Evolutionary conservation across 2,797 vertebrate genomes (phyloP), one percentile per base, ranked within the genome.

Genomic region (Naso thynnoides): DNA sequence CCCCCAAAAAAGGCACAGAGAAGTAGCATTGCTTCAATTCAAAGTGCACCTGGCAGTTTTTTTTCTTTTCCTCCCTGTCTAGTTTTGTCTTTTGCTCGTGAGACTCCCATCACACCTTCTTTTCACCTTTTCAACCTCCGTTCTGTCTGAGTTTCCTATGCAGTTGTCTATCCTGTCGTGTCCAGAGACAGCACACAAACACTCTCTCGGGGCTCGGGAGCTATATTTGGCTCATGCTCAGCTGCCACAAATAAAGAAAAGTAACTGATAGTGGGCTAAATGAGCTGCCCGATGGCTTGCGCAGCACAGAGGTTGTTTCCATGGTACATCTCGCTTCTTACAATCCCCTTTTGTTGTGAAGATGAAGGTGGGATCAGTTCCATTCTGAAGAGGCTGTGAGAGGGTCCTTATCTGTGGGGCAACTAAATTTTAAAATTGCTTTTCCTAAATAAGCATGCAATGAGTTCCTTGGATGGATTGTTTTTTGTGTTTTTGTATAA

Each of bases 211-310:
- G 73, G 80, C 70, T 76, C 72, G 58, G 54, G 50, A 85, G 90
- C 93, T 96, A 96, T 95, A 95, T 95, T 95, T 96, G 94, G 94
- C 91, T 48, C 26, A 83, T 78, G 74, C 87, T 90, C 89, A 94
- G 93, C 91, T 93, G 90, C 75, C 76, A 90, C 91, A 93, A 94
- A 92, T 91, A 88, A 94, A 82, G 58, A 92, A 89, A 84, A 88
- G 88, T 82, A 90, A 94, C 80, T 78, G 87, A 93, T 92, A 89
- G 82, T 74, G 54, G 77, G 81, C 54, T 78, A 82, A 92, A 85
- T 85, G 79, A 91, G 76, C 78, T 59, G 64, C 36, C 75, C 78
- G 54, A 49, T 71, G 77, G 67, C 55, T 36, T 18, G 41, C 48
- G 21, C 33, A 21, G 54, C 56, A 19, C 66, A 83, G 75, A 81